A percentile compares a stretch with the other conserved stretches of the same genome.
These are phyloP conservation scores for Oxyura jamaicensis DNA, from an alignment of 2,113 vertebrate genomes.

Conservation along the genomic window DNA sequence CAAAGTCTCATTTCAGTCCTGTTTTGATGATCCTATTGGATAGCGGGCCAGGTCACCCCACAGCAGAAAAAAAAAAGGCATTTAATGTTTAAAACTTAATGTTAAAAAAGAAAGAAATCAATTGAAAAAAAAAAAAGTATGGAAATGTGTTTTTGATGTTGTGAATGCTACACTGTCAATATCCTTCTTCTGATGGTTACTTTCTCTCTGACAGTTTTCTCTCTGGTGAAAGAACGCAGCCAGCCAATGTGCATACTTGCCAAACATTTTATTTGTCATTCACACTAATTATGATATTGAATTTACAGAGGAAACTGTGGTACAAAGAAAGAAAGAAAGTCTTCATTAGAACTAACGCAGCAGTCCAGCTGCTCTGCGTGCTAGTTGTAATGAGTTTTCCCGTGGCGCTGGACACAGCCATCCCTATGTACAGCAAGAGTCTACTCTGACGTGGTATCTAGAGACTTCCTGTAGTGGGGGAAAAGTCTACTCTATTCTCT, in stretches of 20 bases:
- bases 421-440: not conserved
- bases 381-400: slow-evolving; percentile 33
- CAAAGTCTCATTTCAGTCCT: not conserved
- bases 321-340: slow-evolving; percentile 66
- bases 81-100: not conserved
- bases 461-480: slow-evolving; percentile 8
- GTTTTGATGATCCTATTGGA: not conserved
- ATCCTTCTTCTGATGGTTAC: not conserved
- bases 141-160: not conserved
- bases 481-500: not conserved
- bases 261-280: slow-evolving; percentile 79
- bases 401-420: not conserved
- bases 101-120: not conserved
- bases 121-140: fast-evolving
- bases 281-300: slow-evolving; percentile 72
- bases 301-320: slow-evolving; percentile 76
- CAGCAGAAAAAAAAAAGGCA: not conserved
- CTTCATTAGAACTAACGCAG: slow-evolving; percentile 53
- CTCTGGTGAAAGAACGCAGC: slow-evolving; percentile 15
- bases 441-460: not conserved
- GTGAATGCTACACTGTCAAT: fast-evolving
- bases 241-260: slow-evolving; percentile 27
- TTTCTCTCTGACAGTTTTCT: not conserved
- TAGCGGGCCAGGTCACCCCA: not conserved
- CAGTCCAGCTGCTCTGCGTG: slow-evolving; percentile 68